Evolutionary conservation across 2,113 vertebrate genomes (phyloP).

Genomic region (Rafetus swinhoei): DNA sequence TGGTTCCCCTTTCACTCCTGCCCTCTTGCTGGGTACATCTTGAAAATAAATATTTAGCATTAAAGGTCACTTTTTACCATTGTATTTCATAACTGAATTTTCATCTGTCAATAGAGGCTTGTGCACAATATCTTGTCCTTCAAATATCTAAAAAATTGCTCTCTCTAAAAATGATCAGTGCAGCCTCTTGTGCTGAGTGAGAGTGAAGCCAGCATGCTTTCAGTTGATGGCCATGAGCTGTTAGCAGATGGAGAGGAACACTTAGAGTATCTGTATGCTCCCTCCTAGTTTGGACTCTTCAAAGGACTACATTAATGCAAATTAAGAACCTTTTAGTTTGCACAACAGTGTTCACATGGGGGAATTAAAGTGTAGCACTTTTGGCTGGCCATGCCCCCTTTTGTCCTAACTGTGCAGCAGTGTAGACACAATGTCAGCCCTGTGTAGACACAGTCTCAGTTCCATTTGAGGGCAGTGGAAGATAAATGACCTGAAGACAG

Average conservation of each 20-base stretch:
- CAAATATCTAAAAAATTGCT: not conserved
- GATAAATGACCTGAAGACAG: not conserved
- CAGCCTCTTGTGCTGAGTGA: not conserved
- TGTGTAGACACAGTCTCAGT: no score
- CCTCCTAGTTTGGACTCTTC: not conserved
- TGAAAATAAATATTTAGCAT: not conserved
- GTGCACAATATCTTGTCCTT: not conserved
- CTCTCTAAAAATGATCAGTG: not conserved
- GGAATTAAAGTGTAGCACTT: not conserved
- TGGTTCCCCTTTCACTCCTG: not conserved
- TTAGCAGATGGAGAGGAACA: not conserved
- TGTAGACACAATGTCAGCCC: no score
- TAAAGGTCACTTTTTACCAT: not conserved
- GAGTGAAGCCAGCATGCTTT: not conserved
- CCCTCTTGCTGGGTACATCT: not conserved
- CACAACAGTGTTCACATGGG: not conserved
- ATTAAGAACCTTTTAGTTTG: not conserved
- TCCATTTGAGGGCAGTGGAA: not conserved
- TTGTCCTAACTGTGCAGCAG: not conserved
- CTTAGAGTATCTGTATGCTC: not conserved
- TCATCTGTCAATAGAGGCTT: not conserved
- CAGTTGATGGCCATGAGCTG: not conserved
- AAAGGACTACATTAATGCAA: not conserved
- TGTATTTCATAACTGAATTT: not conserved
- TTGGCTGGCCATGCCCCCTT: not conserved